These are phyloP conservation scores for Caenorhabditis latens DNA, from an alignment of 1,140 invertebrate species.

Conservation along the genomic window DNA sequence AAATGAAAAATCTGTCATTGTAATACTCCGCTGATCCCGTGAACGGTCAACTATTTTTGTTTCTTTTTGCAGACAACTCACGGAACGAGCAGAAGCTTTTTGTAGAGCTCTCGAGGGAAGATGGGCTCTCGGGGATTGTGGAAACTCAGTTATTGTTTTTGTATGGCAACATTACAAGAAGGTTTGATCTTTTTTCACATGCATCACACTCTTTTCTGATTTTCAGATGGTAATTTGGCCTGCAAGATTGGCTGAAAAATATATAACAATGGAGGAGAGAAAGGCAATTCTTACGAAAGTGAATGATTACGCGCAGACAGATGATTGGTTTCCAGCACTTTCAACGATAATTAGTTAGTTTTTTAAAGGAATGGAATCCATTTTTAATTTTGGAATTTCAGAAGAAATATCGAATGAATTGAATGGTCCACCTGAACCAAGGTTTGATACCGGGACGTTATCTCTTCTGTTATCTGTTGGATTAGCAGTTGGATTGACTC, in stretches of 20 bases:
- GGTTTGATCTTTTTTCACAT: conserved; percentile 21
- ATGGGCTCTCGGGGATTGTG: conserved; percentile 77
- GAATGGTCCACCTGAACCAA: conserved; percentile 73
- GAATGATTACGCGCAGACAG: conserved; percentile 75
- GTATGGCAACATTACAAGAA: conserved; percentile 78
- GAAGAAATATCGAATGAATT: conserved; percentile 73
- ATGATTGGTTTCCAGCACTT: conserved; percentile 71
- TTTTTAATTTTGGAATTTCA: conserved; percentile 59
- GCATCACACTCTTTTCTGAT: background rate
- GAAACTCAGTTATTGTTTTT: conserved; percentile 77
- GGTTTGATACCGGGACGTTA: conserved; percentile 75
- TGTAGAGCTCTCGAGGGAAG: conserved; percentile 75
- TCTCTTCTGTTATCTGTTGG: conserved; percentile 75
- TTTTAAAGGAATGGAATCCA: background rate
- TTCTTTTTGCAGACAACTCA: conserved; percentile 73
- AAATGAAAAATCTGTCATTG: background rate
- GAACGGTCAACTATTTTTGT: background rate
- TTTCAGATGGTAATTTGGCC: conserved; percentile 77
- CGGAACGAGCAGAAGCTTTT: conserved; percentile 75
- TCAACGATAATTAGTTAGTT: conserved; percentile 64
- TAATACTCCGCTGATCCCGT: conserved; percentile 2
- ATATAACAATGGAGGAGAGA: conserved; percentile 74
- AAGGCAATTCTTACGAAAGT: conserved; percentile 72
- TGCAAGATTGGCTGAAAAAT: conserved; percentile 72
- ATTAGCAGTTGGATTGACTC: conserved; percentile 72